Percentiles rank a stretch among this genome's conserved stretches.
Evolutionary conservation across 2,113 vertebrate genomes (phyloP).

Genomic region (Prolemur simus): DNA sequence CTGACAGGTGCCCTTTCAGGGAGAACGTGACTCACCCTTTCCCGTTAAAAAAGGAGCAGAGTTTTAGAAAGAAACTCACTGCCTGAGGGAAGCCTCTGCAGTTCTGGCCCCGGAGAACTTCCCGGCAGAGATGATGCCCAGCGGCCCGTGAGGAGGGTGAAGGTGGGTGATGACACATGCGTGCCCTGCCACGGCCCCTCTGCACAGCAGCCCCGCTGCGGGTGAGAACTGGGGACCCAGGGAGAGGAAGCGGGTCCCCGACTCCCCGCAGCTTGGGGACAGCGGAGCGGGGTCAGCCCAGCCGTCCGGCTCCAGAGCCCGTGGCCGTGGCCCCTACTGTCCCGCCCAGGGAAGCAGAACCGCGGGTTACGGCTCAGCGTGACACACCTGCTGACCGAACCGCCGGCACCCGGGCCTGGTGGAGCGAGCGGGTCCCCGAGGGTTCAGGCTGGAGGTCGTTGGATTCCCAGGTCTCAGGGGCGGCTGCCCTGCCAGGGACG

Average conservation of each 20-base stretch:
- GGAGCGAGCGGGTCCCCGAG: neutral
- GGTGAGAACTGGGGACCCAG: neutral
- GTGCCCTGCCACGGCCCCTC: neutral
- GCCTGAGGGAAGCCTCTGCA: neutral
- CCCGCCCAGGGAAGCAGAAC: neutral
- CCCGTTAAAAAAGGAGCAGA: neutral
- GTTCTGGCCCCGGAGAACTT: neutral
- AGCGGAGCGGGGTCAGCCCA: no score
- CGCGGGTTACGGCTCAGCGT: fast-evolving
- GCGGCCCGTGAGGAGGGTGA: neutral
- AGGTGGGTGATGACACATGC: neutral
- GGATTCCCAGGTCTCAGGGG: neutral
- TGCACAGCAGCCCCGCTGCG: neutral
- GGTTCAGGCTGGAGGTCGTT: neutral
- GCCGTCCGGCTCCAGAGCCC: neutral
- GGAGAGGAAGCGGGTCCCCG: neutral
- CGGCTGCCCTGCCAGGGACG: no score
- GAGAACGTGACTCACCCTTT: neutral
- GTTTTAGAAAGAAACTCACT: neutral
- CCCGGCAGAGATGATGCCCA: neutral
- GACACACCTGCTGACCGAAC: neutral
- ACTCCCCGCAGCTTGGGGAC: neutral
- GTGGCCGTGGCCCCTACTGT: fast-evolving
- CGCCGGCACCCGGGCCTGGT: neutral
- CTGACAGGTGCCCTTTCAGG: neutral